Evolutionary conservation across 2,113 vertebrate genomes (phyloP), one percentile per base, ranked within the genome.

Genomic region (Labrus mixtus): DNA sequence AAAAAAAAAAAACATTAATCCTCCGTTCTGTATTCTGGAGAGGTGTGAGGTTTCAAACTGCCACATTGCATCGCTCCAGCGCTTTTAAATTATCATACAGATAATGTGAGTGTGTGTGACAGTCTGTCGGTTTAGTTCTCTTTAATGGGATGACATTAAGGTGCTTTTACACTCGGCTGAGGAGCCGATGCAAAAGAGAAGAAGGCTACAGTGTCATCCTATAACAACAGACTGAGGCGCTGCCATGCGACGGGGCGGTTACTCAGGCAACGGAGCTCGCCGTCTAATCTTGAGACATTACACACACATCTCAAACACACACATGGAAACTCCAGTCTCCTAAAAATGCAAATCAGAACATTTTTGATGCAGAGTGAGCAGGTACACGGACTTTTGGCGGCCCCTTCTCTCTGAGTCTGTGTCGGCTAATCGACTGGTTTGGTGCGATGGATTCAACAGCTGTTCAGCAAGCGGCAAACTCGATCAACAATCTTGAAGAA

Each of bases 81-180:
- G 55, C 57, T 63, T 89, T 83, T 73, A 71, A 90, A 89, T 89
- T 75, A 90, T 87, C 83, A 73, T 75, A 65, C 63, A 80, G 84
- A 89, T 89, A 89, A 87, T 84, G 77, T 54, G 46, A 33, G 82
- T 58, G 43, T 55, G 68, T 68, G 76, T 76, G 81, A 81, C 87
- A 83, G 65, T 83, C 80, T 88, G 87, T 73, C 76, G 78, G 41
- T 81, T 90, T 74, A 76, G 77, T 82, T 82, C 70, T 33, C 68
- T 83, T 73, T 81, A 87, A 88, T 81, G 86, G 78, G 73, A 84
- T 53, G 72, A 66, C 78, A 82, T 87, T 72, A 84, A 83, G 70
- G 79, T 57, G 67, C 75, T 85, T 90, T 81, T 83, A 84, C 84
- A 76, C 76, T 72, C 8, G 53, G 65, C 0, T 84, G 72, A 61